These are phyloP conservation scores for Spea bombifrons DNA, from an alignment of 2,113 vertebrate species.

Conservation along the genomic window DNA sequence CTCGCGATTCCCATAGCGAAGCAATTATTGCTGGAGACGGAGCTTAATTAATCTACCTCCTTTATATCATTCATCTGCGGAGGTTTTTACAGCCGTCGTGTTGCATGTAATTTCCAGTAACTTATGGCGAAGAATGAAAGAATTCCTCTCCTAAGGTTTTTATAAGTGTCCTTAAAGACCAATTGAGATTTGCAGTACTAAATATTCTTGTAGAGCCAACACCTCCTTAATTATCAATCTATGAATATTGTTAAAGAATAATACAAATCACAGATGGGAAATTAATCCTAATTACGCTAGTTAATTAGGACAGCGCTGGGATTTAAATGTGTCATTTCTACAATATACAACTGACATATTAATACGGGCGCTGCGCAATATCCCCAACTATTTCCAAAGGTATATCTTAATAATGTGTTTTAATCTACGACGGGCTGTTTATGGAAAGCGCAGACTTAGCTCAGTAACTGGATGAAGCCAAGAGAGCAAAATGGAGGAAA, in stretches of 20 bases:
- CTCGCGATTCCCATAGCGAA: neutral
- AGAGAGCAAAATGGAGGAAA: too few relatives aligned
- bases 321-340: conserved; percentile 35
- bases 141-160: conserved; percentile 17
- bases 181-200: conserved; percentile 30
- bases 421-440: neutral
- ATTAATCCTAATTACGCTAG: conserved; percentile 46
- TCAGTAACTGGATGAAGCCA: too few relatives aligned
- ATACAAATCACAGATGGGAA: conserved; percentile 38
- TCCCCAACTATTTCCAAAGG: conserved; percentile 2
- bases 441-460: too few relatives aligned
- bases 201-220: conserved; percentile 29
- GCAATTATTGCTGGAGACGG: neutral
- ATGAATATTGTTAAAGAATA: conserved; percentile 48
- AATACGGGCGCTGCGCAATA: conserved; percentile 32
- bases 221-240: conserved; percentile 48
- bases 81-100: neutral
- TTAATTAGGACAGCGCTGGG: conserved; percentile 43
- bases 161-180: conserved; percentile 41
- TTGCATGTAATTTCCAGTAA: neutral
- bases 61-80: conserved; percentile 1
- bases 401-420: conserved; percentile 34
- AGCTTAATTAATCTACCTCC: conserved; percentile 23
- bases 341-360: conserved; percentile 43
- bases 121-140: neutral